These are phyloP conservation scores for Dufourea novaeangliae DNA, from an alignment of 1,140 invertebrate species.

Conservation along the genomic window DNA sequence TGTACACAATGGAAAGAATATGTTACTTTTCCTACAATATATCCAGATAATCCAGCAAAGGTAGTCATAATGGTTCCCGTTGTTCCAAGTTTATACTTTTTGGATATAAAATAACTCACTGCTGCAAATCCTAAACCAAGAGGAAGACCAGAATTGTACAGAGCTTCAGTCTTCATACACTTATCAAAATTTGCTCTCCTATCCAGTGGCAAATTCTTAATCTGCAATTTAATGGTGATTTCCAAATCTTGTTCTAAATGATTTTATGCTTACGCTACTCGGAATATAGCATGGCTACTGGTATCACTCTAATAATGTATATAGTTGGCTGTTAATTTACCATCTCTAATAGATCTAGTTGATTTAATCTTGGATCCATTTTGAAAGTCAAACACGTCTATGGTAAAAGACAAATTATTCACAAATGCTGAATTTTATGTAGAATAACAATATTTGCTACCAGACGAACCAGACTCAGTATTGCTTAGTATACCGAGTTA, in stretches of 20 bases:
- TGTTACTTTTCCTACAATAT: rapidly evolving
- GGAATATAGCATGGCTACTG: not conserved
- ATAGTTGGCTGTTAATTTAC: too few relatives aligned
- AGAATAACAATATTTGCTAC: not conserved
- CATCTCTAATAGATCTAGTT: not conserved
- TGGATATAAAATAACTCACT: not conserved
- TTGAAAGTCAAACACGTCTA: too few relatives aligned
- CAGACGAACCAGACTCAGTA: not conserved
- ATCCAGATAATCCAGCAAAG: rapidly evolving
- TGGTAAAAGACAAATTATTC: not conserved
- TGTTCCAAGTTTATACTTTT: rapidly evolving
- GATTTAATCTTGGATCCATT: too few relatives aligned
- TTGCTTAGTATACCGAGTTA: not conserved
- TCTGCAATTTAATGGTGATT: not conserved
- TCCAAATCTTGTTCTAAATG: not conserved
- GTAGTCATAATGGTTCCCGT: rapidly evolving
- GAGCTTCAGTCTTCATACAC: not conserved
- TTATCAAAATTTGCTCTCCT: not conserved
- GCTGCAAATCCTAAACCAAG: rapidly evolving
- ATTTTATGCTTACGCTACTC: not conserved
- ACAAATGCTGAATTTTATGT: not conserved
- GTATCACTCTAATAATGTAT: too few relatives aligned
- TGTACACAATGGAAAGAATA: not conserved
- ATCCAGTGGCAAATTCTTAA: not conserved
- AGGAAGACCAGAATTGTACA: not conserved